These are phyloP conservation scores for Monochamus saltuarius DNA, from an alignment of 1,140 invertebrate genomes.

Conservation along the genomic window DNA sequence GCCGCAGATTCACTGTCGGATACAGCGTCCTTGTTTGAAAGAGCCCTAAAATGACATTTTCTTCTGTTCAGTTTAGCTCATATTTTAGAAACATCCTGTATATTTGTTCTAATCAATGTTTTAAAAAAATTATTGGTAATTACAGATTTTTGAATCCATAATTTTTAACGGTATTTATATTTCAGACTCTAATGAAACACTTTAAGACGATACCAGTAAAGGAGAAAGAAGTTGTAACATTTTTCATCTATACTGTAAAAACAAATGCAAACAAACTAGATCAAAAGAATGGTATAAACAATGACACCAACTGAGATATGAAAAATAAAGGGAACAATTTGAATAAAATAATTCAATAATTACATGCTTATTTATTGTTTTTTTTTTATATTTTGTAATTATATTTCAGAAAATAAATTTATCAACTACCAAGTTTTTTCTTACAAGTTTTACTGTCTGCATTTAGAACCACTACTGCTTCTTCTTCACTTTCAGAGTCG, in stretches of 20 bases:
- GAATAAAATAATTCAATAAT: no score
- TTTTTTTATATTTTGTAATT: conserved; percentile 32
- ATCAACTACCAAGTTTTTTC: conserved; percentile 14
- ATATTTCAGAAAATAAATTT: conserved; percentile 30
- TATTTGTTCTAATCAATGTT: no score
- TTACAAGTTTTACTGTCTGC: conserved; percentile 31
- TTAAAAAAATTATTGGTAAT: neutral
- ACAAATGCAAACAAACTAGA: conserved; percentile 91
- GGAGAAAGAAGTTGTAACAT: conserved; percentile 94
- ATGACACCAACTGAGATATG: conserved; percentile 55
- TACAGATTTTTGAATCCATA: neutral
- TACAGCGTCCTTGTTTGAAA: no score
- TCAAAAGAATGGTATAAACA: conserved; percentile 79
- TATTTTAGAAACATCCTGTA: no score
- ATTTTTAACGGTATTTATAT: conserved; percentile 37
- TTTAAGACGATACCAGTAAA: conserved; percentile 91
- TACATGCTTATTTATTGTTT: conserved; percentile 17
- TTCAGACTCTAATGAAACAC: conserved; percentile 88
- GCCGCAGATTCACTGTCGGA: no score
- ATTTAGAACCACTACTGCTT: conserved; percentile 42
- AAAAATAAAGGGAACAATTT: no score
- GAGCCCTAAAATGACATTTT: no score
- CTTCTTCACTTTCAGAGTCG: conserved; percentile 46
- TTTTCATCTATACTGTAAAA: conserved; percentile 96
- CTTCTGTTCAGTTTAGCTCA: no score